Evolutionary conservation across 2,888 invertebrate species (phyloP).

Genomic region (Nudaria mundana): DNA sequence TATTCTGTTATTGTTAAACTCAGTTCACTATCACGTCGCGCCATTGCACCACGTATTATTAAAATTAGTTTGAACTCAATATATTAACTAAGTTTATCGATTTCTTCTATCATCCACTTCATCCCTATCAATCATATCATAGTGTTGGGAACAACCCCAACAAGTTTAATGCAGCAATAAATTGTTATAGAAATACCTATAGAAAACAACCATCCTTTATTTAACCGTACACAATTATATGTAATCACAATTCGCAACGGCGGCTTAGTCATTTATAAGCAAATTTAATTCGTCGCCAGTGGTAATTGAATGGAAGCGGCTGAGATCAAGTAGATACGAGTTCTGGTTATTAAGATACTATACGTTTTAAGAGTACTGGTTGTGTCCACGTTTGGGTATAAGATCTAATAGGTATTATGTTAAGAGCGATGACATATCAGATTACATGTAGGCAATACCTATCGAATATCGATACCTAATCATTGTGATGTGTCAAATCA

Average conservation of each 20-base stretch:
- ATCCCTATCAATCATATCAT: too few species aligned
- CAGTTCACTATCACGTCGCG: too few species aligned
- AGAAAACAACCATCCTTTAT: slow-evolving; percentile 9
- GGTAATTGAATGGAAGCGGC: slow-evolving; percentile 47
- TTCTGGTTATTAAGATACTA: slow-evolving; percentile 45
- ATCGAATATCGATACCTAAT: too few species aligned
- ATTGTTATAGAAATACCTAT: slow-evolving; percentile 21
- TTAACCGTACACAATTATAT: slow-evolving; percentile 28
- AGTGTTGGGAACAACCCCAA: too few species aligned
- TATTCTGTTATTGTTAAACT: too few species aligned
- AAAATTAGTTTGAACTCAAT: too few species aligned
- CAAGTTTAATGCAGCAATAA: slow-evolving; percentile 22
- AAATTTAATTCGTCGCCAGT: slow-evolving; percentile 50
- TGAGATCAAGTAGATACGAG: slow-evolving; percentile 43
- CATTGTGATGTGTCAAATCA: too few species aligned
- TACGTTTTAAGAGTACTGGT: slow-evolving; percentile 41
- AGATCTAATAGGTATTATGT: slow-evolving; percentile 37
- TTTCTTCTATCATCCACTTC: too few species aligned
- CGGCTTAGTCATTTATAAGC: slow-evolving; percentile 39
- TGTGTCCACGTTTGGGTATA: slow-evolving; percentile 52
- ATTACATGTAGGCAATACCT: too few species aligned
- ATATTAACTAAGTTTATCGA: too few species aligned
- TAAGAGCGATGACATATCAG: too few species aligned
- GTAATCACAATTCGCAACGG: slow-evolving; percentile 33
- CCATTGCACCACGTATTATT: too few species aligned